Evolutionary conservation across 1,140 invertebrate genomes (phyloP).

Genomic region (Drosophila micromelanica): DNA sequence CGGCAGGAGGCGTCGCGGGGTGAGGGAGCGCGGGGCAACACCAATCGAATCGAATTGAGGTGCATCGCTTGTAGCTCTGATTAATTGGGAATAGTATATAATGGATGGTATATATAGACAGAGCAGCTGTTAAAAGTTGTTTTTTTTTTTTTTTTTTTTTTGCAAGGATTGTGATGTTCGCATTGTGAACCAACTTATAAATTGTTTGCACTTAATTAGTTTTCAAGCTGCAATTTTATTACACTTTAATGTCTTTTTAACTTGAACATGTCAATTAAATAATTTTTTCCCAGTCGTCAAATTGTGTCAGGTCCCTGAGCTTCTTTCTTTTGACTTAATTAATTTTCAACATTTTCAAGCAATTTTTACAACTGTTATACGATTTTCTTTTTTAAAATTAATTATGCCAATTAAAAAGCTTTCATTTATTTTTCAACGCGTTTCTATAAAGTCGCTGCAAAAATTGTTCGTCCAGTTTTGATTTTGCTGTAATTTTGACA

Average conservation of each 20-base stretch:
- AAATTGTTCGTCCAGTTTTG: slow-evolving; percentile 16
- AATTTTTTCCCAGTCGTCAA: neutral
- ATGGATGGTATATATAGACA: too few species aligned
- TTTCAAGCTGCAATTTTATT: neutral
- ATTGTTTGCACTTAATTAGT: slow-evolving; percentile 12
- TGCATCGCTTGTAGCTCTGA: slow-evolving; percentile 44
- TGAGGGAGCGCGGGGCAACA: neutral
- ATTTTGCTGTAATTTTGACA: slow-evolving; percentile 31
- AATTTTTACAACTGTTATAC: neutral
- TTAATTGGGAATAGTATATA: slow-evolving; percentile 38
- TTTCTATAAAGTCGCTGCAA: slow-evolving; percentile 14
- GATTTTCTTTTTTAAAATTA: slow-evolving; percentile 8
- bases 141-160: slow-evolving; percentile 7
- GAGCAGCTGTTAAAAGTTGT: slow-evolving; percentile 5
- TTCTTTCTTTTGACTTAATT: slow-evolving; percentile 1
- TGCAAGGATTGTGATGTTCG: too few species aligned
- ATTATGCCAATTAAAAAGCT: neutral
- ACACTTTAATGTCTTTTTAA: neutral
- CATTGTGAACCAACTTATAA: neutral
- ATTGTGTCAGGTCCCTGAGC: neutral
- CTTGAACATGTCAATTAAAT: neutral
- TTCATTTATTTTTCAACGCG: neutral
- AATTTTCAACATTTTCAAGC: slow-evolving; percentile 2
- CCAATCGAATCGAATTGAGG: slow-evolving; percentile 33
- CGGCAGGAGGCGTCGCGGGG: slow-evolving; percentile 6